Percentiles rank a stretch among this genome's conserved stretches.
These are phyloP conservation scores for Drosophila orosa DNA, from an alignment of 1,140 invertebrate species.

Conservation along the genomic window DNA sequence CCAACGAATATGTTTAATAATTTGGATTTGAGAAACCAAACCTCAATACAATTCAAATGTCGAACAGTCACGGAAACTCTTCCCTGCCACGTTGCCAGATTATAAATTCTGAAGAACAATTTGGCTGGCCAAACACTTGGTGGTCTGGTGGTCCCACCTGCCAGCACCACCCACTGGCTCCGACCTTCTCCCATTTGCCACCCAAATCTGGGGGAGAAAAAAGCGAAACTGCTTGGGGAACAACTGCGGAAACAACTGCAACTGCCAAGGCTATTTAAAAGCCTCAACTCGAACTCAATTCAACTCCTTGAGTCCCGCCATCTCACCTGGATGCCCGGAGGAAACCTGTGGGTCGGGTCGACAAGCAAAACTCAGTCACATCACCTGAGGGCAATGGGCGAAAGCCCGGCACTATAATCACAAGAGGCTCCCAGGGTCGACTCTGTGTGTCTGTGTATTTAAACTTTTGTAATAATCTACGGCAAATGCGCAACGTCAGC, in stretches of 20 bases:
- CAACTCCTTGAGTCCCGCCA: constrained; percentile 51
- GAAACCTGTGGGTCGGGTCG: constrained; percentile 35
- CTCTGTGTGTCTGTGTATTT: constrained; percentile 71
- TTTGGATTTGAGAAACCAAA: neutral
- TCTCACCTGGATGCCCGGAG: neutral
- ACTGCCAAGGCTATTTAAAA: constrained; percentile 71
- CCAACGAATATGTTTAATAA: neutral
- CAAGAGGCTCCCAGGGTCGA: constrained; percentile 44
- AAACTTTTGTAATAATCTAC: constrained; percentile 81
- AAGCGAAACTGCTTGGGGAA: constrained; percentile 42
- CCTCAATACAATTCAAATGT: neutral
- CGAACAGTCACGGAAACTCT: neutral
- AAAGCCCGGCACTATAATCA: constrained; percentile 43
- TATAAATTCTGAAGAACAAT: constrained; percentile 41
- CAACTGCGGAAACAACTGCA: constrained; percentile 60
- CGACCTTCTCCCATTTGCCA: constrained; percentile 1
- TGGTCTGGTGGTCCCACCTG: constrained; percentile 35
- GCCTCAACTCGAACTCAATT: constrained; percentile 57
- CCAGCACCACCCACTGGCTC: neutral
- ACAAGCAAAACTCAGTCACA: constrained; percentile 66
- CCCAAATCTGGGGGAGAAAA: constrained; percentile 9
- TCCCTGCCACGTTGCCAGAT: constrained; percentile 3
- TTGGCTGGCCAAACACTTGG: constrained; percentile 45
- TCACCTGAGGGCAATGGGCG: constrained; percentile 60
- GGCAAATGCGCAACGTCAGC: constrained; percentile 75